Percentiles rank a stretch among this genome's conserved stretches.
Evolutionary conservation across 2,888 invertebrate genomes (phyloP).

Genomic region (Tholera decimalis): DNA sequence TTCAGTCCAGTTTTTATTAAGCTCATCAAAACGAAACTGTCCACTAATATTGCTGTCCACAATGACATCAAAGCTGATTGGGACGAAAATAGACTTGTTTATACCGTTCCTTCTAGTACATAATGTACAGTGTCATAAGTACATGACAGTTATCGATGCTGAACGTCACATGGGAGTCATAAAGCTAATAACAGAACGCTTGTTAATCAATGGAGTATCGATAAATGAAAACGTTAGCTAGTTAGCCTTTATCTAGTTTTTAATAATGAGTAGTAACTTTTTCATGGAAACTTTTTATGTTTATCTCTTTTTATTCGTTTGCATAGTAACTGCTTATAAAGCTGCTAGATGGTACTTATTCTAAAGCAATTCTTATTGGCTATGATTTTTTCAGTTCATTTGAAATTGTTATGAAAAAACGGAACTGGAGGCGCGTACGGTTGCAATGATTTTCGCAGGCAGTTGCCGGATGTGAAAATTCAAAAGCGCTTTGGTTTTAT

Average conservation of each 20-base stretch:
- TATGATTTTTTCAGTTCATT: not conserved
- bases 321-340: not conserved
- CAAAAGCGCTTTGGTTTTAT: not conserved
- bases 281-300: constrained; percentile 37
- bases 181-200: constrained; percentile 17
- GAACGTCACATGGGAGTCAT: constrained; percentile 25
- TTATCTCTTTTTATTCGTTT: not conserved
- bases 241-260: constrained; percentile 33
- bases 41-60: constrained; percentile 3
- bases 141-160: constrained; percentile 3
- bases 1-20: not conserved
- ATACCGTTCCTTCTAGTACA: not conserved
- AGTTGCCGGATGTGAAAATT: too few relatives aligned
- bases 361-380: not conserved
- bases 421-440: not conserved
- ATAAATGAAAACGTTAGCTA: constrained; percentile 32
- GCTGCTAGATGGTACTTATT: not conserved
- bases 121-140: constrained; percentile 12
- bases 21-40: not conserved
- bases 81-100: constrained; percentile 22
- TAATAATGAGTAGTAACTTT: constrained; percentile 18
- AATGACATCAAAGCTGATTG: constrained; percentile 21
- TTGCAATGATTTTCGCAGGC: not conserved
- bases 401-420: not conserved
- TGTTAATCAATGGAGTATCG: constrained; percentile 31